phyloP scores from a whole-genome alignment of 2,888 invertebrate species.

The Idaea dimidiata region DNA sequence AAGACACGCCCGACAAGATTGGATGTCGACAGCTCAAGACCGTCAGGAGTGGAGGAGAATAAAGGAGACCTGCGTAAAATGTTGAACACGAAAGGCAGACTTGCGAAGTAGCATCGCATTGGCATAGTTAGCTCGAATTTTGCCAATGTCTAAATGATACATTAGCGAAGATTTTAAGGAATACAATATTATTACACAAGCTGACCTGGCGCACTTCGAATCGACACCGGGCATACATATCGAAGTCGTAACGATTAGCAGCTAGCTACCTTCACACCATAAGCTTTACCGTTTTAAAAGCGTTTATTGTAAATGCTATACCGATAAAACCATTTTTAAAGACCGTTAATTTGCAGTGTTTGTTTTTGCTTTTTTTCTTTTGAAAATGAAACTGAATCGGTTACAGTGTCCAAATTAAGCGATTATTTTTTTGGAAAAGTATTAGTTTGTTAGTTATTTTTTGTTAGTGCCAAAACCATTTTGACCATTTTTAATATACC shows the following conservation, averaged over 20 bases:
- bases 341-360: constrained; percentile 14
- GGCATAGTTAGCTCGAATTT: no score
- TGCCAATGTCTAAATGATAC: no score
- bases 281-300: neutral
- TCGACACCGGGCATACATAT: no score
- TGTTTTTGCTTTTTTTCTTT: constrained; percentile 34
- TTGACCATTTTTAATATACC: constrained; percentile 2
- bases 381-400: constrained; percentile 66
- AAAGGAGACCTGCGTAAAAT: no score
- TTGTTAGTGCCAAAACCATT: constrained; percentile 6
- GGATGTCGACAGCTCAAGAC: no score
- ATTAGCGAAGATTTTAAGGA: no score
- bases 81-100: no score
- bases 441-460: constrained; percentile 14
- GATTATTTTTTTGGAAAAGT: constrained; percentile 47
- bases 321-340: constrained; percentile 7
- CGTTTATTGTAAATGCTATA: constrained; percentile 13
- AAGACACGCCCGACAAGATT: no score
- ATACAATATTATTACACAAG: no score
- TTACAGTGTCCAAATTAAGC: constrained; percentile 48
- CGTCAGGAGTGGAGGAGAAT: no score
- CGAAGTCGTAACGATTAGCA: neutral
- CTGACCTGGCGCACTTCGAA: no score
- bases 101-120: no score
- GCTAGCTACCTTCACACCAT: neutral